These are phyloP conservation scores for Helarctos malayanus DNA, from an alignment of 2,797 vertebrate genomes.

Conservation along the genomic window DNA sequence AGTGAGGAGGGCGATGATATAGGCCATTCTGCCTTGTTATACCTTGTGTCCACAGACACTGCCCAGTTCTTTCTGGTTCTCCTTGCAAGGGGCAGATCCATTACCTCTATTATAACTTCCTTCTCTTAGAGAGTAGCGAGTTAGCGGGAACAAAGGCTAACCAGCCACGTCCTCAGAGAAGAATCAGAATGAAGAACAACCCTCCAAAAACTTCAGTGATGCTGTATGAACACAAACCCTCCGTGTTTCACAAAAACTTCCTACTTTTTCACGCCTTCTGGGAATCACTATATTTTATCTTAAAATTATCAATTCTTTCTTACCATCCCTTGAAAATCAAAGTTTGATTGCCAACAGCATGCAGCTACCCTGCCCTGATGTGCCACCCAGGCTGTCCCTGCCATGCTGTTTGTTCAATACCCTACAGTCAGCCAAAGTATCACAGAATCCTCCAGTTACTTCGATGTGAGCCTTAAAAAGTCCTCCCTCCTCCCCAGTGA, in stretches of 20 bases:
- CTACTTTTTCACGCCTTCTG: neutral
- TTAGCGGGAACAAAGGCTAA: neutral
- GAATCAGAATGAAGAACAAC: neutral
- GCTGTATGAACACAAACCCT: neutral
- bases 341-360: neutral
- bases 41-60: neutral
- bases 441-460: neutral
- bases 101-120: neutral
- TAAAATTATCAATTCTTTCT: neutral
- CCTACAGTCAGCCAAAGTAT: neutral
- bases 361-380: neutral
- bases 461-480: neutral
- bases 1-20: neutral
- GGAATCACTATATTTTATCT: neutral
- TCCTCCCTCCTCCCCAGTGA: neutral
- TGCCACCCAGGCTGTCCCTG: neutral
- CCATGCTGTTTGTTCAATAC: neutral
- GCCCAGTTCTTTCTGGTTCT: neutral
- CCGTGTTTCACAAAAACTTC: neutral
- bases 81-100: neutral
- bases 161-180: neutral
- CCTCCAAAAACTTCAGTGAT: neutral
- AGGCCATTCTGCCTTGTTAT: neutral
- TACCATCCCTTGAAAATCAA: conserved; percentile 18
- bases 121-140: neutral